Base-by-base conservation (phyloP, 1,140 invertebrate species). In the Mycetomoellerius zeteki region DNA sequence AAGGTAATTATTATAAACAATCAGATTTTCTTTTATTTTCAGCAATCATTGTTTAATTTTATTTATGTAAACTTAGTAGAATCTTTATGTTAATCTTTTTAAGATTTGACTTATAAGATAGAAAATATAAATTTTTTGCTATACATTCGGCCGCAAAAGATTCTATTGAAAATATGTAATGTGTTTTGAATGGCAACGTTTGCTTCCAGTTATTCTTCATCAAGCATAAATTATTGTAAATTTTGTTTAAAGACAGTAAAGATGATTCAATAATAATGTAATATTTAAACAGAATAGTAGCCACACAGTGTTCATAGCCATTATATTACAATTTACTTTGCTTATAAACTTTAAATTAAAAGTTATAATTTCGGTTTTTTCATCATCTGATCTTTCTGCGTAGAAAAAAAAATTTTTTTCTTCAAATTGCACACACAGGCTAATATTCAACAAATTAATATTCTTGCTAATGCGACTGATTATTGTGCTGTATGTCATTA, bases 401-500 rank as follows among this genome's bases (percentile, higher is more conserved):
- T 7, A 47, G 7, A 58, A 37, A 16, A 37, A 16, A 33, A 81
- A 47, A 72, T 71, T 30, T 82, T 58, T n/a, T n/a, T 21, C 1
- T 24, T 6, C 7, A 54, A 81, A 56, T 81, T 1, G n/a, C n/a
- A n/a, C n/a, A n/a, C n/a, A 24, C 19, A 16, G 19, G 6, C 10
- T 64, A 58, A 30, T 67, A 80, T 43, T 52, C 16, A 77, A 62
- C 27, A 30, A 52, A 69, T n/a, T 64, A 77, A 27, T 30, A 47
- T 76, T 24, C 2, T 0, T 0, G 12, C 30, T 52, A 64, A 43
- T 77, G 24, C 21, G 6, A 27, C 12, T 2, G 27, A 21, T 52
- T 54, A 19, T 24, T 33, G 10, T 58, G 3, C 37, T 10, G 24
- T 27, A 71, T 37, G 47, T 27, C 16, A 47, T 43, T 60, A 52